Evolutionary conservation across 92 coral and sea anemone genomes (phyloP).

Genomic region (Parazoanthus darwini): DNA sequence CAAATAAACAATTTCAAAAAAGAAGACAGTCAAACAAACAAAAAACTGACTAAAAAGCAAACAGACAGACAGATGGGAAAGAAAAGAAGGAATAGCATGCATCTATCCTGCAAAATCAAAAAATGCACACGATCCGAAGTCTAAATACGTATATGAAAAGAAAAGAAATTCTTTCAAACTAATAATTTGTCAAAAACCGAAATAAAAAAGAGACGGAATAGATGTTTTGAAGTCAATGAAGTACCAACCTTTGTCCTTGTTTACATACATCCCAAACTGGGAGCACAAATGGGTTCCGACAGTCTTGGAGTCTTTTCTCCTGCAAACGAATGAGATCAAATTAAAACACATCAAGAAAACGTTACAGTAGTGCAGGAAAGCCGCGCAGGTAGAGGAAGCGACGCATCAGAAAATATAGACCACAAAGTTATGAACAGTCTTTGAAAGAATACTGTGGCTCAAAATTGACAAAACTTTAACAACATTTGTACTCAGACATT

Average conservation of each 20-base stretch:
- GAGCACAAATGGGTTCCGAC: slow-evolving; percentile 40
- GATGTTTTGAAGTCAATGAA: neutral
- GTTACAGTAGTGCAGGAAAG: neutral
- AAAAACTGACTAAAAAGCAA: neutral
- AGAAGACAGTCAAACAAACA: neutral
- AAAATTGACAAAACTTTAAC: too few relatives aligned
- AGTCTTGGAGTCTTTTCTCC: slow-evolving; percentile 24
- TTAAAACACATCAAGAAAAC: neutral
- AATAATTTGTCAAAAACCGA: neutral
- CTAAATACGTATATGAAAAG: neutral
- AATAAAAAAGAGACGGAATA: too few relatives aligned
- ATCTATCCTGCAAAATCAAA: neutral
- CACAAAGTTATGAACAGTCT: too few relatives aligned
- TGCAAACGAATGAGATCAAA: neutral
- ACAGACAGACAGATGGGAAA: neutral
- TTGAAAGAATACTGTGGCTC: too few relatives aligned
- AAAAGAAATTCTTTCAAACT: neutral
- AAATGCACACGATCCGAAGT: neutral
- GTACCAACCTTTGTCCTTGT: slow-evolving; percentile 27
- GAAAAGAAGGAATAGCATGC: neutral
- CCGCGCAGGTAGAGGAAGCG: neutral
- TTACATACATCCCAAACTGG: slow-evolving; percentile 37
- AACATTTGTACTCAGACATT: too few relatives aligned
- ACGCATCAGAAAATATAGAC: too few relatives aligned
- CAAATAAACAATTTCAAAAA: neutral